Base-by-base conservation (phyloP, 1,140 invertebrate genomes). In the Reticulitermes speratus region DNA sequence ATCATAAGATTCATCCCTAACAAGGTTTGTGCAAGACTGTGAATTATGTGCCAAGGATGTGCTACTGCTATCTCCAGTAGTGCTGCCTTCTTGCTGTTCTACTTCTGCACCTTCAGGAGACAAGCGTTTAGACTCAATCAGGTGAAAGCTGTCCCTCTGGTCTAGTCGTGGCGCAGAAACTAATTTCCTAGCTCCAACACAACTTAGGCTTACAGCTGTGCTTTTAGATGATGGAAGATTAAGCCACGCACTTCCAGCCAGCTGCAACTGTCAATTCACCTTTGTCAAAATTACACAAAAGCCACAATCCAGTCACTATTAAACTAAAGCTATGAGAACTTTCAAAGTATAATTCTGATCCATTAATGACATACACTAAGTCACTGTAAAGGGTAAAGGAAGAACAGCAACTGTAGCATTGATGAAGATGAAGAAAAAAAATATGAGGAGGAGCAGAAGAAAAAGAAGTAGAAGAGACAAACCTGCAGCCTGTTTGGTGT, bases 1-100 rank as follows among this genome's bases (percentile, higher is more conserved):
- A 84, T 87, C 87, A 59, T 82, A 87, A 83, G 87, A 87, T 44
- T 87, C 87, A 45, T 87, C 87, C 32, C 85, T 81, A n/a, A 52
- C 55, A 52, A 84, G 45, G 23, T 48, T 48, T 75, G 65, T 75
- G n/a, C 65, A 6, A 30, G n/a, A 75, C n/a, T n/a, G n/a, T 16
- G n/a, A 75, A 16, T 75, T 75, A 30, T 75, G 65, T 2, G 65
- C 7, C 21, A 21, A 65, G 21, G 59, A 65, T 16, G 21, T 30
- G n/a, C 65, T 25, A 75, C 30, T 75, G n/a, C 65, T 30, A 75
- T 75, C 65, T n/a, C 65, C 7, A 75, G 3, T 25, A 11, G n/a
- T 0, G n/a, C 25, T 30, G n/a, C n/a, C 65, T 9, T 75, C 25
- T 75, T 75, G 25, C n/a, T 8, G 7, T 75, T 75, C 65, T 9